These are phyloP conservation scores for Buphagus erythrorhynchus DNA, from an alignment of 2,797 vertebrate species.

Conservation along the genomic window DNA sequence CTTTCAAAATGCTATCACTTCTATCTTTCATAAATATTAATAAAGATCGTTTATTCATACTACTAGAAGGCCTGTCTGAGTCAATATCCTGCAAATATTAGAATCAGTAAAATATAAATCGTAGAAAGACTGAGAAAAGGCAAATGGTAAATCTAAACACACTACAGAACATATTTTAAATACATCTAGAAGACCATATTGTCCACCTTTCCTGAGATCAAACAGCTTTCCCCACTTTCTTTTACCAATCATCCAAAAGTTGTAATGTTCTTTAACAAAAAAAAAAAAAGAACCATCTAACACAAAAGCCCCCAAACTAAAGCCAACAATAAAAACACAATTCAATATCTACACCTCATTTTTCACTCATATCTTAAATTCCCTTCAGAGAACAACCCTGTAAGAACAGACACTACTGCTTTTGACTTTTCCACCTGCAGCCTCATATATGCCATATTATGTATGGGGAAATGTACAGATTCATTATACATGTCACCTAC, in stretches of 20 bases:
- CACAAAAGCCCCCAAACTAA: background rate
- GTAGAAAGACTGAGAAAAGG: background rate
- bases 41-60: background rate
- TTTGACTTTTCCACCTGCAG: background rate
- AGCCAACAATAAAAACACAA: background rate
- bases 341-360: background rate
- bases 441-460: background rate
- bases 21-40: background rate
- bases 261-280: background rate
- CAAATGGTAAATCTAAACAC: background rate
- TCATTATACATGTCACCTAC: background rate
- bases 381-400: background rate
- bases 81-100: background rate
- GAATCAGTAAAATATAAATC: background rate
- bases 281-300: background rate
- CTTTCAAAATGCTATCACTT: background rate
- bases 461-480: background rate
- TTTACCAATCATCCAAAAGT: background rate
- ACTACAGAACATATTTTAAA: background rate
- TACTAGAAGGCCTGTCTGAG: background rate
- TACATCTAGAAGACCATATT: background rate
- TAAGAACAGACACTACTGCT: background rate
- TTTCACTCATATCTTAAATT: background rate
- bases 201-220: background rate
- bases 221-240: background rate